These are phyloP conservation scores for Oryzias javanicus DNA, from an alignment of 2,113 vertebrate genomes.

Conservation along the genomic window DNA sequence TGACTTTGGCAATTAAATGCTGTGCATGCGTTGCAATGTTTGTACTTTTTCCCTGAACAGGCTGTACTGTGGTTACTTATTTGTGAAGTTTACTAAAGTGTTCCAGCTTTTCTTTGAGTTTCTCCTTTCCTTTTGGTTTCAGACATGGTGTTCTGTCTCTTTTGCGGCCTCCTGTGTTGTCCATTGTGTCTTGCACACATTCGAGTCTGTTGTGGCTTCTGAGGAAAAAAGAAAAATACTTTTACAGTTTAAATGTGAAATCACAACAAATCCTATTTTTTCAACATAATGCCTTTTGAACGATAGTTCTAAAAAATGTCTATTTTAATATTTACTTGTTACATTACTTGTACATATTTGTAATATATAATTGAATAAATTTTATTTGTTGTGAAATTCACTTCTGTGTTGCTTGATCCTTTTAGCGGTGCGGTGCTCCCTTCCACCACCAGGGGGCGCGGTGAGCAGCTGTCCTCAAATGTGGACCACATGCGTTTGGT, in stretches of 20 bases:
- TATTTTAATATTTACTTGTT: constrained; percentile 99
- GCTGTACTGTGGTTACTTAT: constrained; percentile 71
- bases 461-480: background rate
- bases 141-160: constrained; percentile 70
- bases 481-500: too few species aligned
- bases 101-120: constrained; percentile 63
- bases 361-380: constrained; percentile 99
- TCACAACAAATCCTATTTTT: constrained; percentile 91
- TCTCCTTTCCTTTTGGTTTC: constrained; percentile 26
- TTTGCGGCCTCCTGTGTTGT: constrained; percentile 78
- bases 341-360: constrained; percentile 95
- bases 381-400: constrained; percentile 95
- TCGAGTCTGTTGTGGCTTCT: constrained; percentile 80
- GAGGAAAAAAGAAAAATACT: constrained; percentile 69
- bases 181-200: constrained; percentile 79
- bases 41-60: constrained; percentile 76
- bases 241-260: constrained; percentile 84
- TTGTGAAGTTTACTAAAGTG: constrained; percentile 78
- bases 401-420: background rate
- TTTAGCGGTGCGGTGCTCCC: background rate
- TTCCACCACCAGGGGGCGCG: constrained; percentile 50
- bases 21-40: constrained; percentile 89
- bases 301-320: constrained; percentile 98
- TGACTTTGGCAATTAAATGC: constrained; percentile 78
- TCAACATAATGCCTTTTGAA: constrained; percentile 95